Evolutionary conservation across 2,888 invertebrate genomes (phyloP).

Genomic region (Parnassius smintheus): DNA sequence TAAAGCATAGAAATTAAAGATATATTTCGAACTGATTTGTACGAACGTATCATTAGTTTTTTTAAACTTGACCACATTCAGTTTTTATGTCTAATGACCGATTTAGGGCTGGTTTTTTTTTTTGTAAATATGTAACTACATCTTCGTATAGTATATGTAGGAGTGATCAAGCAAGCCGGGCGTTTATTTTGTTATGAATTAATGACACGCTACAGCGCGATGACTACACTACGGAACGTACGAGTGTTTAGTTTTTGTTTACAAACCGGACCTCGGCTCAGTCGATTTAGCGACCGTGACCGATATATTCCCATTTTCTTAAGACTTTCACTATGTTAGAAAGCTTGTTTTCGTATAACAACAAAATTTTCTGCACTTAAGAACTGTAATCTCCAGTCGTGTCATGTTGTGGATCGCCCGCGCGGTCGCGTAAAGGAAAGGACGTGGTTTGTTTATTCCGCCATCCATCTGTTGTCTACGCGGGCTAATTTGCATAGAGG

Average conservation of each 20-base stretch:
- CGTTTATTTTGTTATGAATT: slow-evolving; percentile 19
- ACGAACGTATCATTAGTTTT: background rate
- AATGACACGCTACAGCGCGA: slow-evolving; percentile 5
- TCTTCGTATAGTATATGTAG: background rate
- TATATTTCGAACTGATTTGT: too few relatives aligned
- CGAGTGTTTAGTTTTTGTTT: slow-evolving; percentile 43
- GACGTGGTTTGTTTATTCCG: slow-evolving; percentile 75
- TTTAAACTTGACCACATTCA: background rate
- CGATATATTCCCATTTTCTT: slow-evolving; percentile 26
- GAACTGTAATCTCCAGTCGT: background rate
- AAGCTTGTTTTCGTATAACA: too few relatives aligned
- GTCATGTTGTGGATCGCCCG: slow-evolving; percentile 27
- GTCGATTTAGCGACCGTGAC: slow-evolving; percentile 50
- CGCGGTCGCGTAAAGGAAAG: slow-evolving; percentile 62
- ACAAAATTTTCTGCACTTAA: background rate
- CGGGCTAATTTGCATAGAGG: slow-evolving; percentile 81
- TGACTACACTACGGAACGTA: slow-evolving; percentile 27
- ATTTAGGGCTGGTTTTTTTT: background rate
- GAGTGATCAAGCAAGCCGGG: slow-evolving; percentile 10
- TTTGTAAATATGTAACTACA: slow-evolving; percentile 27
- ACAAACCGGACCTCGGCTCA: slow-evolving; percentile 43
- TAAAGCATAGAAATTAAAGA: too few relatives aligned
- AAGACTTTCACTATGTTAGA: too few relatives aligned
- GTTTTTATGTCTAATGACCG: slow-evolving; percentile 5
- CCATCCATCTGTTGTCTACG: slow-evolving; percentile 81